phyloP scores from a whole-genome alignment of 2,888 invertebrate species.

The Eumacrocentrus americanus region DNA sequence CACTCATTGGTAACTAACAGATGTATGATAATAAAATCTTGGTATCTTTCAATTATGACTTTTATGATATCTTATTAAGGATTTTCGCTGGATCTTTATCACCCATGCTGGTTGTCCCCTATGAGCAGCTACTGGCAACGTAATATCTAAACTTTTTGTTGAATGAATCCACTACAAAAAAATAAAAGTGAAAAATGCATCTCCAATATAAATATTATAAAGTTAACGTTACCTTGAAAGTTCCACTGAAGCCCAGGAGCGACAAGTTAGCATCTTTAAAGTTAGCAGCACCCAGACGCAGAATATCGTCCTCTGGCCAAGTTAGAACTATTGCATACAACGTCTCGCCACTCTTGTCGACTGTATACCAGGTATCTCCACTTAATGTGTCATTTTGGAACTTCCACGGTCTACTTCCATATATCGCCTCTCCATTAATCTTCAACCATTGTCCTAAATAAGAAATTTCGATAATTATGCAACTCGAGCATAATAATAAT shows the following conservation, averaged over 20 bases:
- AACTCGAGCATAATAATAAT: background rate
- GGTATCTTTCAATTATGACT: background rate
- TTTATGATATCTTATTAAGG: conserved; percentile 3
- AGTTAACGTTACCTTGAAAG: conserved; percentile 45
- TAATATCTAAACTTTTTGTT: conserved; percentile 33
- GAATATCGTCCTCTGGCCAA: conserved; percentile 70
- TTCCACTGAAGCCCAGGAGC: conserved; percentile 64
- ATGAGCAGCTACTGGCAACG: conserved; percentile 43
- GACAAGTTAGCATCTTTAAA: conserved; percentile 57
- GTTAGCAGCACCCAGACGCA: conserved; percentile 63
- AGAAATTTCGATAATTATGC: conserved; percentile 6
- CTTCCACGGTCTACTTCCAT: conserved; percentile 77
- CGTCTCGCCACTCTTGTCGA: conserved; percentile 43
- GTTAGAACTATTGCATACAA: conserved; percentile 74
- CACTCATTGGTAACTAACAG: too few relatives aligned
- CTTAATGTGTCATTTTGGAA: conserved; percentile 82
- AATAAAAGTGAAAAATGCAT: conserved; percentile 9
- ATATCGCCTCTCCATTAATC: conserved; percentile 89
- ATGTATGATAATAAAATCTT: conserved; percentile 12
- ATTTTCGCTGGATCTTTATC: conserved; percentile 35
- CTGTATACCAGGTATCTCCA: conserved; percentile 77
- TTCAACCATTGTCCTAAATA: conserved; percentile 70
- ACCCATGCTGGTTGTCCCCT: conserved; percentile 55
- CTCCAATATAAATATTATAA: background rate
- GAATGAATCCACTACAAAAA: conserved; percentile 41